Conservation (phyloP, 2,888 invertebrate genomes). For the Leucoma salicis region DNA sequence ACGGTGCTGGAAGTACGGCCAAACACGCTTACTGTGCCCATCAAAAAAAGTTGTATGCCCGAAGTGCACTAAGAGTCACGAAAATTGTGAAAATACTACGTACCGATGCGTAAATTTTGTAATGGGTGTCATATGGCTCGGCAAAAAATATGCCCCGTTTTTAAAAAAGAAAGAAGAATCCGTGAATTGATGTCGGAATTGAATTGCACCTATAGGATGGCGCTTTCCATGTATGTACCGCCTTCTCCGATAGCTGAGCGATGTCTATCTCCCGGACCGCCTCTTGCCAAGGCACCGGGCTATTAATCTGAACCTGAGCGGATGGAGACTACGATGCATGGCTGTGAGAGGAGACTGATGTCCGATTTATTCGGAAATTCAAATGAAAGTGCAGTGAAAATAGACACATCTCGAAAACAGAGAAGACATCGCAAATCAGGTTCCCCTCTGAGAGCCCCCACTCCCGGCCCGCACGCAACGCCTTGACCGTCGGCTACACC, state of each 20-base stretch:
- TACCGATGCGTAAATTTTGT: neutral
- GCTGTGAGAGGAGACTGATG: no score
- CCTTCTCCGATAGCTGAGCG: neutral
- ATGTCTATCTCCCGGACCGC: no score
- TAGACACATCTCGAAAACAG: no score
- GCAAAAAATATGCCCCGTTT: neutral
- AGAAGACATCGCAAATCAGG: no score
- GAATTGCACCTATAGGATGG: neutral
- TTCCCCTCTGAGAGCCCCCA: no score
- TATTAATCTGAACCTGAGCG: no score
- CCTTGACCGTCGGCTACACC: no score
- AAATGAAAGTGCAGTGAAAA: no score
- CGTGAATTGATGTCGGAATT: neutral
- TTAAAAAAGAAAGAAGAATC: neutral
- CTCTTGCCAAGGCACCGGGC: no score
- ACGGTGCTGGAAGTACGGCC: neutral
- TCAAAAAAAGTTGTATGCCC: neutral
- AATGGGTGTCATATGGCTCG: neutral
- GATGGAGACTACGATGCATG: no score
- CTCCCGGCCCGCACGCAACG: no score
- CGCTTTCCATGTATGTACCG: neutral
- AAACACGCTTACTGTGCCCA: neutral
- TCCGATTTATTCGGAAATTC: no score
- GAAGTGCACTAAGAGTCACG: neutral
- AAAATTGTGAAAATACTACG: neutral